A percentile compares a stretch with the other conserved stretches of the same genome.
Evolutionary conservation across 2,113 vertebrate species (phyloP).

Genomic region (Cryptoleucopteryx plumbea): DNA sequence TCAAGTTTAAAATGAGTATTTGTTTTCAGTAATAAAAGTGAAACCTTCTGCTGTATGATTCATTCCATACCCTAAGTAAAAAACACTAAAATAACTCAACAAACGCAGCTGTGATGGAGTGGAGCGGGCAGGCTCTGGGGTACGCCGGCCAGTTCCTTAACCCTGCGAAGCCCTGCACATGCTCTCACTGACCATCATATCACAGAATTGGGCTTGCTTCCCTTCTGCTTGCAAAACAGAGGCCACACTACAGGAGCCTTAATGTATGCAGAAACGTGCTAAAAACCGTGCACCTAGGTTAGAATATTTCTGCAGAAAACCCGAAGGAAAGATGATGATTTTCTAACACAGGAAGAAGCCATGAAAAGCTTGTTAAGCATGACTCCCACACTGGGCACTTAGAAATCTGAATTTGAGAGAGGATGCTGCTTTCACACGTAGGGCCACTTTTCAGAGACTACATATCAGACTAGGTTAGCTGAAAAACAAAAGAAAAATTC

Average conservation of each 20-base stretch:
- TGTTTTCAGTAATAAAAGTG: background rate
- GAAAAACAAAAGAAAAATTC: background rate
- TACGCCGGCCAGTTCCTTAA: background rate
- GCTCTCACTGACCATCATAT: fast-evolving
- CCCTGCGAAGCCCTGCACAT: fast-evolving
- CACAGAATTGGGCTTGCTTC: background rate
- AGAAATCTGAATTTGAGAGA: background rate
- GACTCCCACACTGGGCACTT: background rate
- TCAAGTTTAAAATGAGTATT: background rate
- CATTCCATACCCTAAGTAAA: background rate
- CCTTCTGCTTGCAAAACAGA: background rate
- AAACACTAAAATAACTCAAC: background rate
- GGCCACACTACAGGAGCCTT: background rate
- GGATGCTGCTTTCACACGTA: fast-evolving
- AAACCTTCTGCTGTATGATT: background rate
- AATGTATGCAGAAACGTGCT: background rate
- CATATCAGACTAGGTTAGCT: background rate
- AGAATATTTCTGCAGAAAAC: background rate
- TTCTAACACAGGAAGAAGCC: background rate
- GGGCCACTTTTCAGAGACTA: background rate
- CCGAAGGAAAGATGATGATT: background rate
- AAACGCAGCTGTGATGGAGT: background rate
- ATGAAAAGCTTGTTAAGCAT: background rate
- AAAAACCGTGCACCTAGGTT: background rate
- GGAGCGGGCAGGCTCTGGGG: background rate